These are phyloP conservation scores for Rhinolophus sinicus DNA, from an alignment of 2,113 vertebrate species.

Conservation along the genomic window DNA sequence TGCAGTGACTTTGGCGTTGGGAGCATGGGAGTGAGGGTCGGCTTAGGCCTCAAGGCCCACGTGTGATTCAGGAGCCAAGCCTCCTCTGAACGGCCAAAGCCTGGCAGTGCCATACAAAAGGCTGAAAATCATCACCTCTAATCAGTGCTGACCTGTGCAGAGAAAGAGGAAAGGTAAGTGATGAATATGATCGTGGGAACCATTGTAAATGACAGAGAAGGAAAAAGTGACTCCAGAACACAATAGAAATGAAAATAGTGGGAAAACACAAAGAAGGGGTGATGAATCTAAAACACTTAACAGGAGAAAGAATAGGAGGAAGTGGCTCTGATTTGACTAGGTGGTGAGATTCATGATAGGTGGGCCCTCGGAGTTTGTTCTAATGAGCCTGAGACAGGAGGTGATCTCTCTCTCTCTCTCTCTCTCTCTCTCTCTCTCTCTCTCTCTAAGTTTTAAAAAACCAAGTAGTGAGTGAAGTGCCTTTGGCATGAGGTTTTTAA, in stretches of 20 bases:
- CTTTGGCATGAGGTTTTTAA: conserved; percentile 20
- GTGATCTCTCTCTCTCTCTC: too few species aligned
- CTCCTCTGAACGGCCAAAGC: background rate
- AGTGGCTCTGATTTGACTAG: background rate
- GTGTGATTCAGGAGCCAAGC: background rate
- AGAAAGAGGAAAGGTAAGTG: background rate
- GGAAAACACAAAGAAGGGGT: background rate
- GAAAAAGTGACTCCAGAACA: background rate
- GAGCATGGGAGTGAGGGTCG: background rate
- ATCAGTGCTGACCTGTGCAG: background rate
- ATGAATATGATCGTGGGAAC: background rate
- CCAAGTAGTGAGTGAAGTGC: background rate
- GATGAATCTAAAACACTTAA: conserved; percentile 34
- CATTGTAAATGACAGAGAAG: background rate
- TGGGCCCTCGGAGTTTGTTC: background rate
- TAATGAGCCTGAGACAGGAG: background rate
- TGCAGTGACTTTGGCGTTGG: background rate
- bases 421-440: too few species aligned
- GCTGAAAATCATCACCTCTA: background rate
- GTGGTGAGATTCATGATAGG: background rate
- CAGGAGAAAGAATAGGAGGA: background rate
- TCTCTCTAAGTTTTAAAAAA: background rate
- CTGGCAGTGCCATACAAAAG: background rate
- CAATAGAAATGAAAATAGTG: background rate
- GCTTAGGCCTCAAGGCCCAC: background rate